Evolutionary conservation across 1,140 invertebrate species (phyloP), one percentile per base, ranked within the genome.

Genomic region (Drosophila watanabei): DNA sequence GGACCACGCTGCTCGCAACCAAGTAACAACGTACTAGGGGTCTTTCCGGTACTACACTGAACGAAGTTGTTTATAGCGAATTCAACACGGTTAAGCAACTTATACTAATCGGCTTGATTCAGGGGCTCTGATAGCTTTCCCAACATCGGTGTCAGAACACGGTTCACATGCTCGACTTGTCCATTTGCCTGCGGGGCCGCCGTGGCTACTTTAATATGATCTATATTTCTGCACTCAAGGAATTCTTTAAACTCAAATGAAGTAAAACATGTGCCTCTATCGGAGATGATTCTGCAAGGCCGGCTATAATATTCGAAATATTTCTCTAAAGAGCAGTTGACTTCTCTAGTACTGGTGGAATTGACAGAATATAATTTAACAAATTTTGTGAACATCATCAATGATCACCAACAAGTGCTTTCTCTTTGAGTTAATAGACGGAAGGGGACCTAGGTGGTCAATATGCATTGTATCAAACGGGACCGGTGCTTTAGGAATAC

Each of bases 141-240:
- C 5, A 61, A 24, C 30, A 49, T 61, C 1, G 43, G 59, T 14
- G 14, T 35, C 5, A 35, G 9, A 61, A 48, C 58, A 13, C 43
- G 43, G 18, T 61, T 60, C 13, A 33, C 58, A 30, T 30, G 14
- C 13, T 46, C 41, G 18, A 61, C 59, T 35, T 61, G 43, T 9
- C 18, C 32, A 32, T 61, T 61, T 9, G 32, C 30, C 30, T 61
- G 30, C 2, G 30, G 41, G n/a, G 41, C 41, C n/a, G 28, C 58
- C 0, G 30, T n/a, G n/a, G n/a, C 41, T 33, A 46, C 41, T 14
- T 39, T 57, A 16, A 24, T 57, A 18, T 54, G n/a, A 18, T 20
- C 18, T 4, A 45, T 45, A 6, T 45, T 45, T 2, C 43, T 11
- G 2, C 3, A 45, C 4, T 45, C 18, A 20, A 45, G 43, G 18